Evolutionary conservation across 1,140 invertebrate genomes (phyloP).

Genomic region (Drosophila burlai): DNA sequence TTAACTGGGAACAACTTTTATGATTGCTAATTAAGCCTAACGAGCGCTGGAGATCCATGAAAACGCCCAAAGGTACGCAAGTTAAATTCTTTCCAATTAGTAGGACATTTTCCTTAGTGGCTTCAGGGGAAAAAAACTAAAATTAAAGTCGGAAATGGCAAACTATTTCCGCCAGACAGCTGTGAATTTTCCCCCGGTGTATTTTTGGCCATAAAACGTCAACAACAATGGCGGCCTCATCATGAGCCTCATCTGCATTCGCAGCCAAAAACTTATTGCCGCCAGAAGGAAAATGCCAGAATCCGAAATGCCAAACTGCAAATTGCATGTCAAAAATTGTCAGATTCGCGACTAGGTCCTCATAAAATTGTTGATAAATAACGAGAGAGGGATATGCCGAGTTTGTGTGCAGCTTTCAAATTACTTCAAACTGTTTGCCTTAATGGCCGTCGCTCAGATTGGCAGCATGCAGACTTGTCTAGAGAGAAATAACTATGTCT

Average conservation of each 20-base stretch:
- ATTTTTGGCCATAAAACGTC: slow-evolving; percentile 13
- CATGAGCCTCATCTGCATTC: slow-evolving; percentile 37
- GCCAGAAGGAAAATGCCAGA: slow-evolving; percentile 27
- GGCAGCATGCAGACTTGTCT: slow-evolving; percentile 72
- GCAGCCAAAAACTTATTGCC: slow-evolving; percentile 48
- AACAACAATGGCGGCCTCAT: slow-evolving; percentile 32
- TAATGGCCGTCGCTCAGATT: slow-evolving; percentile 71
- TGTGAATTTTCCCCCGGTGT: slow-evolving; percentile 21
- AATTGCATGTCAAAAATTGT: slow-evolving; percentile 72
- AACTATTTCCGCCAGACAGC: slow-evolving; percentile 22
- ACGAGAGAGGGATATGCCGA: slow-evolving; percentile 2
- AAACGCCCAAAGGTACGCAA: slow-evolving; percentile 36
- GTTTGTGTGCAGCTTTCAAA: slow-evolving; percentile 54
- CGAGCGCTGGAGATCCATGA: slow-evolving; percentile 42
- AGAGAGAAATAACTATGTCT: slow-evolving; percentile 16
- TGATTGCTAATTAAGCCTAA: slow-evolving; percentile 76
- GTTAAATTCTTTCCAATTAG: slow-evolving; percentile 63
- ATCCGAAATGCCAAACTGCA: slow-evolving; percentile 36
- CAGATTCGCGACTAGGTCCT: slow-evolving; percentile 26
- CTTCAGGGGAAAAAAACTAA: slow-evolving; percentile 1
- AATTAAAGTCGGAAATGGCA: slow-evolving; percentile 32
- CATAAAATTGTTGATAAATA: slow-evolving; percentile 57
- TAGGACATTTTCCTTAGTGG: slow-evolving; percentile 31
- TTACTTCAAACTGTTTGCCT: slow-evolving; percentile 69
- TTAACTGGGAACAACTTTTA: slow-evolving; percentile 56